These are phyloP conservation scores for Beroe forskalii DNA, from an alignment of 37 sponge, comb jelly and placozoan species.

Conservation along the genomic window DNA sequence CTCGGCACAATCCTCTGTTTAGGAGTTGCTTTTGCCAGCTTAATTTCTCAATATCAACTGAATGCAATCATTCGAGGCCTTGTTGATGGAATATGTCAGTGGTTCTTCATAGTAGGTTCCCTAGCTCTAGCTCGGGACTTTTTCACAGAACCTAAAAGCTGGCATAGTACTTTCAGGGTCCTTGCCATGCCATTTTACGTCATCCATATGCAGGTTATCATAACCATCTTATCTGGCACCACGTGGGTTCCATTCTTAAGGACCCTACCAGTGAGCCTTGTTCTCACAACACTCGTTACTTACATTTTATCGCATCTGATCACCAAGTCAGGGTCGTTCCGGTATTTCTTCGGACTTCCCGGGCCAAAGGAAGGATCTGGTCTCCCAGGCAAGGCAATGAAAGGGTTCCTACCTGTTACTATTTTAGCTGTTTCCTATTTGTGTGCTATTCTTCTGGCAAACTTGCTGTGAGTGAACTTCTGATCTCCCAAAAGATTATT, in stretches of 20 bases:
- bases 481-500: too few relatives aligned
- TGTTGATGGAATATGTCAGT: neutral
- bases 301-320: neutral
- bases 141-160: neutral
- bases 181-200: constrained; percentile 10
- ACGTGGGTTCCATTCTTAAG: neutral
- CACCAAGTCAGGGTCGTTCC: neutral
- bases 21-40: too few relatives aligned
- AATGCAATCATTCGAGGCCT: neutral
- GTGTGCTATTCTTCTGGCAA: too few relatives aligned
- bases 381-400: neutral
- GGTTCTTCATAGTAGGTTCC: neutral
- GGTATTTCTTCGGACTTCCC: constrained; percentile 11
- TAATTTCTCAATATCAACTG: too few relatives aligned
- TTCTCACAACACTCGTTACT: neutral
- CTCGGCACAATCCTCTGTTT: neutral
- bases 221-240: neutral
- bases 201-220: neutral
- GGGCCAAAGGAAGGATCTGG: neutral
- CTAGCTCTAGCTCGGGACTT: neutral
- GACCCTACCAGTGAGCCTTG: neutral
- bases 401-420: neutral
- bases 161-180: neutral
- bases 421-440: neutral
- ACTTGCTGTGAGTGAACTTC: too few relatives aligned